These are phyloP conservation scores for Drosophila neocordata DNA, from an alignment of 1,140 invertebrate species.

Conservation along the genomic window DNA sequence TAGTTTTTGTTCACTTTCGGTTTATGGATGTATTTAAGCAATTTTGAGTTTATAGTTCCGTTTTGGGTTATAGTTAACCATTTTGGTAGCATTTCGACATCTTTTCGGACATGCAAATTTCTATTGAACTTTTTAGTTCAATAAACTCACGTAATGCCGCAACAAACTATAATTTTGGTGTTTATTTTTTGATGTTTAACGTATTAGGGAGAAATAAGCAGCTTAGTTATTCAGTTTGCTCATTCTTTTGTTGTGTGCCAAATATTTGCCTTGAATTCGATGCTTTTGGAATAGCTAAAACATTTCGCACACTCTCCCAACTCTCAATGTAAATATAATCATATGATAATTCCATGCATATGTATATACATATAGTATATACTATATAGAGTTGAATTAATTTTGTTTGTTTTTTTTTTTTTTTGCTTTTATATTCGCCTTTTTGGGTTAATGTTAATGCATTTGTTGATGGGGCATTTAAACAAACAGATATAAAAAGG, in stretches of 20 bases:
- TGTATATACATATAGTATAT: background rate
- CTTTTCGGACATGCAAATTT: background rate
- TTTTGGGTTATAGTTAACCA: background rate
- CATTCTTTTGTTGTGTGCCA: constrained; percentile 10
- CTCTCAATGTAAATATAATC: background rate
- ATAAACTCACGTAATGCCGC: background rate
- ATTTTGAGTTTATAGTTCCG: background rate
- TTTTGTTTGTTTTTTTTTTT: constrained; percentile 24
- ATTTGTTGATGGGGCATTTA: constrained; percentile 72
- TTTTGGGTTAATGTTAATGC: constrained; percentile 76
- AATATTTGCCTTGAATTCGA: constrained; percentile 4
- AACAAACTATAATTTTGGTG: background rate
- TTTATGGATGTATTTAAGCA: background rate
- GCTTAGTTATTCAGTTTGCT: constrained; percentile 11
- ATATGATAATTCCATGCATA: constrained; percentile 12
- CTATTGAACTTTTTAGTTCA: background rate
- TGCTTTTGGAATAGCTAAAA: constrained; percentile 6
- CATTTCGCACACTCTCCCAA: constrained; percentile 3
- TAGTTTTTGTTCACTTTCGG: too few species aligned
- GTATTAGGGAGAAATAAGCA: too few species aligned
- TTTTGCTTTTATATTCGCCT: background rate
- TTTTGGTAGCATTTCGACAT: background rate
- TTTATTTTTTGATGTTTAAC: constrained; percentile 2
- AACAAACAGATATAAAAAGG: background rate
- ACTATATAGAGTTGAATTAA: background rate